Evolutionary conservation across 2,888 invertebrate genomes (phyloP).

Genomic region (Cordilura impudica): DNA sequence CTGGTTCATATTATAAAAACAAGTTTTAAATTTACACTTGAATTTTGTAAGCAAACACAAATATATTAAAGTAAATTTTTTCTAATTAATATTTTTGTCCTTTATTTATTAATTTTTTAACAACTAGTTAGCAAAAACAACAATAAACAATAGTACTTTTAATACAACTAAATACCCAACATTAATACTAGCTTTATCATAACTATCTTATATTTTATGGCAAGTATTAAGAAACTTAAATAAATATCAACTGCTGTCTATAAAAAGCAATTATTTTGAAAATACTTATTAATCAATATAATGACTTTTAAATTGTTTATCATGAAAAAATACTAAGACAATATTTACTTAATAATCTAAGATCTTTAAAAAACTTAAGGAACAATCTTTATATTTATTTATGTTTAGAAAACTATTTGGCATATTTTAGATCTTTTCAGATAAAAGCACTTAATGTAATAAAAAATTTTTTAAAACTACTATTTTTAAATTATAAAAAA

Average conservation of each 20-base stretch:
- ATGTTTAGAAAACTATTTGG: neutral
- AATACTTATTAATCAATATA: neutral
- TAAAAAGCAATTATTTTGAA: neutral
- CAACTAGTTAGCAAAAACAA: too few relatives aligned
- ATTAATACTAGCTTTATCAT: neutral
- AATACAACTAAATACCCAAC: neutral
- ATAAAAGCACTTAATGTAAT: too few relatives aligned
- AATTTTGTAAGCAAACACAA: too few relatives aligned
- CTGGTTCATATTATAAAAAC: too few relatives aligned
- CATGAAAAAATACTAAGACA: neutral
- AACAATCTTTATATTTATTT: neutral
- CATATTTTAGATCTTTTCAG: too few relatives aligned
- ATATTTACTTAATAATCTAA: neutral
- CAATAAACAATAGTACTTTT: constrained; percentile 3
- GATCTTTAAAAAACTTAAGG: neutral
- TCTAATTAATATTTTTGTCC: too few relatives aligned
- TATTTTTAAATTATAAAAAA: neutral
- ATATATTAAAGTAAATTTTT: too few relatives aligned
- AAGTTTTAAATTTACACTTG: too few relatives aligned
- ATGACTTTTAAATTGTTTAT: neutral
- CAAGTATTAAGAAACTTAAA: neutral
- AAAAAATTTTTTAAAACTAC: neutral
- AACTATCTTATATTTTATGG: constrained; percentile 1
- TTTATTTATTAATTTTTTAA: too few relatives aligned
- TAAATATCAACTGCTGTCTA: neutral